A percentile compares a stretch with the other conserved stretches of the same genome.
phyloP scores from a whole-genome alignment of 1,140 invertebrate species.

The Hylaeus anthracinus region DNA sequence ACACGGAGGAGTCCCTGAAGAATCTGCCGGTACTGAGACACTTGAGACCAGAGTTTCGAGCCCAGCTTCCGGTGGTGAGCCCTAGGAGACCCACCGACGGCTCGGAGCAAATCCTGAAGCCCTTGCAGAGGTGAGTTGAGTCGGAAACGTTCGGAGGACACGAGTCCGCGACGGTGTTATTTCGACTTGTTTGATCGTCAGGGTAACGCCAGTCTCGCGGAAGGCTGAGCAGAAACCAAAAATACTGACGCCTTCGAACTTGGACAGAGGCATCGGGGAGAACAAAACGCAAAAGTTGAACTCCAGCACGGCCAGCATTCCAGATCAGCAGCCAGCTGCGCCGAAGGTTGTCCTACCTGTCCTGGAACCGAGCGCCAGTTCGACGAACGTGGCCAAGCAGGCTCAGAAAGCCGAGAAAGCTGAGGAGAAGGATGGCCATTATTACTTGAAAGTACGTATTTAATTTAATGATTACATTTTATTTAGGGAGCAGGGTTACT shows the following conservation, averaged over 20 bases:
- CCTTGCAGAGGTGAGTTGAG: constrained; percentile 71
- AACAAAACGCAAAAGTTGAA: constrained; percentile 34
- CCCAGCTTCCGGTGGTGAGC: constrained; percentile 88
- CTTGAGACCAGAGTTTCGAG: constrained; percentile 90
- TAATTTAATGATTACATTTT: background rate
- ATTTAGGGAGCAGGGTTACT: too few species aligned
- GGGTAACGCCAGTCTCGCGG: constrained; percentile 47
- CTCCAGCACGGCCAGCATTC: constrained; percentile 69
- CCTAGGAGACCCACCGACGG: constrained; percentile 81
- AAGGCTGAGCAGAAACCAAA: constrained; percentile 52
- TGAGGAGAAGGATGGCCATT: constrained; percentile 86
- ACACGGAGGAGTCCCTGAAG: constrained; percentile 76
- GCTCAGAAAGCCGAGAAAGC: constrained; percentile 60
- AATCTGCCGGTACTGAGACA: constrained; percentile 89
- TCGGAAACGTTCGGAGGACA: background rate
- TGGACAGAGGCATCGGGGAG: constrained; percentile 34
- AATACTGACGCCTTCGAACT: constrained; percentile 15
- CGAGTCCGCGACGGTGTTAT: too few species aligned
- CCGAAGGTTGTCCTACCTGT: constrained; percentile 80
- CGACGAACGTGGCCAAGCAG: constrained; percentile 68
- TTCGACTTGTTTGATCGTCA: background rate
- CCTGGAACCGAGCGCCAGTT: constrained; percentile 70
- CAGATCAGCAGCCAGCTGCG: constrained; percentile 79
- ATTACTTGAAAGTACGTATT: constrained; percentile 83
- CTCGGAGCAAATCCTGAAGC: constrained; percentile 77